Percentiles rank a stretch among this genome's conserved stretches.
phyloP scores from a whole-genome alignment of 2,888 invertebrate genomes.

The Salticus scenicus region DNA sequence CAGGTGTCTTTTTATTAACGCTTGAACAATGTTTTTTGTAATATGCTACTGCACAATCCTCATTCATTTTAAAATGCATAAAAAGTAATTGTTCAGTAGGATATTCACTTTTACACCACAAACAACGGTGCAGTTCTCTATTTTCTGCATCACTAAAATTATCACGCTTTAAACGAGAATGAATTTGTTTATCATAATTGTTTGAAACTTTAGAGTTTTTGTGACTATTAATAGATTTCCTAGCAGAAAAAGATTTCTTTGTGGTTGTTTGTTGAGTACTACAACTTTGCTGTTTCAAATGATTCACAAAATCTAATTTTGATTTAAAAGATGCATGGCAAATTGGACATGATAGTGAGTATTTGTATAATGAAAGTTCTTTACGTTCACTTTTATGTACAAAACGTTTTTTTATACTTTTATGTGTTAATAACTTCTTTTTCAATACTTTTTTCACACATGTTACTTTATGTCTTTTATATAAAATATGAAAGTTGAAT shows the following conservation, averaged over 20 bases:
- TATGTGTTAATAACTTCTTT: not conserved
- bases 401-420: not conserved
- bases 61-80: slow-evolving; percentile 34
- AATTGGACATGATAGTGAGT: slow-evolving; percentile 28
- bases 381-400: not conserved
- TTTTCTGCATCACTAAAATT: not conserved
- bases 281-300: slow-evolving; percentile 28
- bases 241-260: slow-evolving; percentile 29
- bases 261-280: not conserved
- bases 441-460: slow-evolving; percentile 26
- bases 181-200: not conserved
- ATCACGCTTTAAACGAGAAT: not conserved
- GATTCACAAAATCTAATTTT: slow-evolving; percentile 11
- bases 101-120: slow-evolving; percentile 35
- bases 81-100: slow-evolving; percentile 22
- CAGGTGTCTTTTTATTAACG: not conserved
- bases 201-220: not conserved
- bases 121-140: not conserved
- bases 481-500: slow-evolving; percentile 27
- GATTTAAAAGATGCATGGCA: slow-evolving; percentile 32
- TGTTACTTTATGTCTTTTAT: slow-evolving; percentile 23
- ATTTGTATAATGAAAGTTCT: not conserved
- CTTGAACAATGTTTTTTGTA: not conserved
- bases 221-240: slow-evolving; percentile 27
- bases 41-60: slow-evolving; percentile 35